Conservation (phyloP, 2,113 vertebrate species). For the Saguinus midas region DNA sequence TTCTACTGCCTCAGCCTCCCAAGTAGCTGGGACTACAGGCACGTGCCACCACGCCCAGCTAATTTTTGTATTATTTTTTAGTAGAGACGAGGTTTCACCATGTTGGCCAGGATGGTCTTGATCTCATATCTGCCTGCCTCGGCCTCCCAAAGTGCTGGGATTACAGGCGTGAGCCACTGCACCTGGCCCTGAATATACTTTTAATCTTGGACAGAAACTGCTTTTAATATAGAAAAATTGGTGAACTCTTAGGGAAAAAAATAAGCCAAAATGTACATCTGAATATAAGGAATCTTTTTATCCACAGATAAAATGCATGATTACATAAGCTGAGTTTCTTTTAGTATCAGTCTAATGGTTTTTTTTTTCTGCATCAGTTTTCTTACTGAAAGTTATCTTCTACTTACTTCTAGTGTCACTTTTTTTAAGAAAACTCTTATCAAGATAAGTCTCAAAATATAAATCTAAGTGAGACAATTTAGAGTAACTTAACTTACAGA, state of each 20-base stretch:
- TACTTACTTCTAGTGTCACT: background rate
- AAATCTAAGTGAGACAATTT: conserved; percentile 34
- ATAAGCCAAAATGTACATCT: background rate
- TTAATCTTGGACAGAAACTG: conserved; percentile 16
- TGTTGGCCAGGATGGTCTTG: no score
- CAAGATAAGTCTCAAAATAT: conserved; percentile 1
- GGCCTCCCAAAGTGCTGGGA: no score
- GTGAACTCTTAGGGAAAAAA: conserved; percentile 35
- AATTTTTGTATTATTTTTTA: no score
- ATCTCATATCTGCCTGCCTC: no score
- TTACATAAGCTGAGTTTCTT: background rate
- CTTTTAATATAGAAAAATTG: background rate
- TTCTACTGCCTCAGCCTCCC: no score
- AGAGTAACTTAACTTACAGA: conserved; percentile 32
- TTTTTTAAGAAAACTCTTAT: background rate
- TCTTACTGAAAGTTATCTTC: background rate
- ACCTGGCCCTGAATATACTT: background rate
- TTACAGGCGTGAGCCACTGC: no score
- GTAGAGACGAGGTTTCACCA: no score
- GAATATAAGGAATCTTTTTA: background rate
- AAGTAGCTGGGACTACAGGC: no score
- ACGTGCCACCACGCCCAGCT: no score
- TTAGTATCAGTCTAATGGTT: background rate
- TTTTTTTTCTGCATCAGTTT: background rate
- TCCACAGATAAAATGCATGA: background rate